These are phyloP conservation scores for Flexamia atlantica DNA, from an alignment of 2,888 invertebrate genomes.

Conservation along the genomic window DNA sequence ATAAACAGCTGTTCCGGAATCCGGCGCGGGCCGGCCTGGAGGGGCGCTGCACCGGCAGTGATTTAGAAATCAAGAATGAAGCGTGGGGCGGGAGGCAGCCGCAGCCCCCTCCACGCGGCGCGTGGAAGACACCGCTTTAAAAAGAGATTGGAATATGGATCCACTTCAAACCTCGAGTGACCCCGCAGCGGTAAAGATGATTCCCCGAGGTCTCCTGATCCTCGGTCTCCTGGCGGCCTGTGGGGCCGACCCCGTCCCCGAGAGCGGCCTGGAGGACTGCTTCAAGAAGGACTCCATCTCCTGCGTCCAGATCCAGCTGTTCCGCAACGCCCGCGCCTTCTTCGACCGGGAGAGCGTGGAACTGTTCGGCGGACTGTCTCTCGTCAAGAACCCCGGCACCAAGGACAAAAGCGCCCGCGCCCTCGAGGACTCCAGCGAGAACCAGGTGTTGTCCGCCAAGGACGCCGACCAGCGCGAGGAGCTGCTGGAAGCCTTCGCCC, in stretches of 20 bases:
- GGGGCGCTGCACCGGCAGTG: constrained; percentile 35
- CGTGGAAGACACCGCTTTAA: constrained; percentile 51
- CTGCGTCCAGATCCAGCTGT: constrained; percentile 79
- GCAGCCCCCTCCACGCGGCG: neutral
- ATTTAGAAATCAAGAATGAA: constrained; percentile 62
- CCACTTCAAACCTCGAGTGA: constrained; percentile 44
- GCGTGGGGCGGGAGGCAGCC: constrained; percentile 13
- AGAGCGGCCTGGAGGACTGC: constrained; percentile 75
- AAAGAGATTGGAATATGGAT: constrained; percentile 48
- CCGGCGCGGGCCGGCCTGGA: neutral
- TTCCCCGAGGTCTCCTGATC: constrained; percentile 42
- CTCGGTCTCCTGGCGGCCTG: constrained; percentile 48
- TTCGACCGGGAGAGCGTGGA: constrained; percentile 79
- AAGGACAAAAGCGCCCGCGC: constrained; percentile 75
- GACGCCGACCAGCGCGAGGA: constrained; percentile 77
- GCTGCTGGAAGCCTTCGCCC: constrained; percentile 79
- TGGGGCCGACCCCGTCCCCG: constrained; percentile 55
- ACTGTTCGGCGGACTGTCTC: constrained; percentile 78
- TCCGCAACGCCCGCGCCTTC: constrained; percentile 78
- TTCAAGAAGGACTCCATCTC: constrained; percentile 81
- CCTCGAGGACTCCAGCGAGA: constrained; percentile 76
- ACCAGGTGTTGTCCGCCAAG: constrained; percentile 73
- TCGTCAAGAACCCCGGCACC: constrained; percentile 73
- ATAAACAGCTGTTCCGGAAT: constrained; percentile 41
- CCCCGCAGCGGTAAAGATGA: constrained; percentile 43